Base-by-base conservation (phyloP, 2,888 invertebrate species). In the Mongoloraphidia duomilia region DNA sequence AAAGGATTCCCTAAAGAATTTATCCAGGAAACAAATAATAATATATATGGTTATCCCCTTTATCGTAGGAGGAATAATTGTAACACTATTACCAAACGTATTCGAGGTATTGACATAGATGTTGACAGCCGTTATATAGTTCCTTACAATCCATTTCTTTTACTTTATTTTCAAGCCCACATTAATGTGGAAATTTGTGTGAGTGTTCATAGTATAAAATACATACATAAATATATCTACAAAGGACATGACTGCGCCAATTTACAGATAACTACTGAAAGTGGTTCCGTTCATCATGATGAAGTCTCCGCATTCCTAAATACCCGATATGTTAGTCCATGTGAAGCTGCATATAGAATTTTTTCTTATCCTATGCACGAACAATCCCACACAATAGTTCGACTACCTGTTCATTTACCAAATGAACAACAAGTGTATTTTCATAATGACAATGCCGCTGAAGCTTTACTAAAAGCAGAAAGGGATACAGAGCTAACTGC, bases 141-240 rank as follows among this genome's bases (percentile, higher is more conserved):
- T 9, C 66, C 66, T 0, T 65, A 65, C 53, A 64, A 62, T 51
- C 60, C 61, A 3, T 58, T 53, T 46, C 49, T 68, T 13, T 49
- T 50, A 8, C 45, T 53, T 42, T 61, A 57, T 46, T 67, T 56
- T 54, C 56, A 64, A 47, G 53, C 54, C 12, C 66, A 68, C 51
- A 63, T 67, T 37, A 68, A 68, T 55, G 60, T 66, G 2, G 65
- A 68, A 57, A 52, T 51, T 41, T 54, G 54, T 49, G 47, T 39
- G 41, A 46, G 46, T 8, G 50, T 54, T 17, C 17, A 17, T 17
- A 17, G 17, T 17, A 17, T 17, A 17, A 17, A 17, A 17, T 8
- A 53, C 54, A 51, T 46, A 41, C 49, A 47, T 14, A 55, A 55
- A 52, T 55, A 58, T 51, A 51, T 58, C 26, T 51, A 55, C 43